A percentile compares a stretch with the other conserved stretches of the same genome.
These are phyloP conservation scores for Coelopa frigida DNA, from an alignment of 1,140 invertebrate genomes.

Conservation along the genomic window DNA sequence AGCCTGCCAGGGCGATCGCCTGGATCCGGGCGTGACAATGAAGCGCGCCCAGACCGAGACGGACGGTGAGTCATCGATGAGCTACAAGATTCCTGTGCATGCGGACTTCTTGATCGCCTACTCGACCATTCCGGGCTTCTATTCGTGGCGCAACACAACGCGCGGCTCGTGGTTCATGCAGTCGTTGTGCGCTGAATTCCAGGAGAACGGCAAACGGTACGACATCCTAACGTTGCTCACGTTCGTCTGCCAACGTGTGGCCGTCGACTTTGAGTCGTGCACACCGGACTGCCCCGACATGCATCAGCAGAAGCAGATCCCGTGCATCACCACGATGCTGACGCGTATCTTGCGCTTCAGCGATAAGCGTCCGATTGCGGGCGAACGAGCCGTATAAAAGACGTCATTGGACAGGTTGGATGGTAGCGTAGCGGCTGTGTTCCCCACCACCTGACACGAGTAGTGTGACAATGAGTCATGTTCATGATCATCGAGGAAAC, in stretches of 20 bases:
- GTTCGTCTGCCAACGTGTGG: conserved; percentile 78
- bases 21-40: conserved; percentile 66
- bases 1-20: conserved; percentile 81
- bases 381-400: too few species aligned
- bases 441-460: too few species aligned
- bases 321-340: conserved; percentile 87
- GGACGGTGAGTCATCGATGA: conserved; percentile 56
- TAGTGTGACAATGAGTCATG: too few species aligned
- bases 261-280: conserved; percentile 85
- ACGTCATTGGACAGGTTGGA: too few species aligned
- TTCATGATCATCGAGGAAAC: too few species aligned
- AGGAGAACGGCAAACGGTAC: conserved; percentile 58
- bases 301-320: conserved; percentile 93
- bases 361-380: conserved; percentile 44
- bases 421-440: too few species aligned
- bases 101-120: conserved; percentile 95
- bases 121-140: conserved; percentile 87
- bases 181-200: conserved; percentile 77
- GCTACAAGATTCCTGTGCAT: conserved; percentile 81
- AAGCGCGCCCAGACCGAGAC: conserved; percentile 51
- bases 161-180: conserved; percentile 95
- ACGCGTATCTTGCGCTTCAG: conserved; percentile 71
- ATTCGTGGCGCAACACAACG: conserved; percentile 94
- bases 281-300: conserved; percentile 71
- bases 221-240: conserved; percentile 86